These are phyloP conservation scores for Ptyas mucosa DNA, from an alignment of 2,113 vertebrate genomes.

Conservation along the genomic window DNA sequence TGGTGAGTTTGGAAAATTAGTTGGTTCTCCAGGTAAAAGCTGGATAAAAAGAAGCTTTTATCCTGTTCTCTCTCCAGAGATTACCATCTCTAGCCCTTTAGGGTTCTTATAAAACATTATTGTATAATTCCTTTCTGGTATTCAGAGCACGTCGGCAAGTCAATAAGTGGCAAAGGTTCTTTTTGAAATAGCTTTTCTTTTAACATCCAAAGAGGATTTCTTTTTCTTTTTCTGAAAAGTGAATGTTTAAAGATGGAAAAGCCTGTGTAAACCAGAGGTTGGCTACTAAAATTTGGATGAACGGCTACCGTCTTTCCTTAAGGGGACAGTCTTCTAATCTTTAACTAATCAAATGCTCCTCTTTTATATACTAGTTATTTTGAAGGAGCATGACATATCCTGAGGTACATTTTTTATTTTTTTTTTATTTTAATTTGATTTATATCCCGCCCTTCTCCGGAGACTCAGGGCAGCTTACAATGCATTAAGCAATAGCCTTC, in stretches of 20 bases:
- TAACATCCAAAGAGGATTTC: not conserved
- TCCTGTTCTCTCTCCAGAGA: slow-evolving; percentile 10
- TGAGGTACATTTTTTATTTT: no score
- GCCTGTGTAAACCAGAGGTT: not conserved
- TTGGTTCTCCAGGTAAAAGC: slow-evolving; percentile 14
- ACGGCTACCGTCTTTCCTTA: not conserved
- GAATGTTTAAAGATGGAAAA: not conserved
- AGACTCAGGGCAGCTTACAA: no score
- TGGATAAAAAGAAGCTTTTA: slow-evolving; percentile 3
- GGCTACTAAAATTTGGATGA: not conserved
- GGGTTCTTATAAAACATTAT: slow-evolving; percentile 24
- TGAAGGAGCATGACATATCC: not conserved
- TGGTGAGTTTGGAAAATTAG: not conserved
- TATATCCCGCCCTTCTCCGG: no score
- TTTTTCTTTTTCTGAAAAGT: not conserved
- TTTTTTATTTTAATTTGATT: no score
- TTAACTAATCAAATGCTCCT: not conserved
- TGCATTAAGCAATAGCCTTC: no score
- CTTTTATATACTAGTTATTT: not conserved
- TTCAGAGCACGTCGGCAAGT: not conserved
- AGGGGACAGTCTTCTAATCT: not conserved
- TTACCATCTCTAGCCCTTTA: slow-evolving; percentile 4
- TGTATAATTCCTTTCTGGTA: not conserved
- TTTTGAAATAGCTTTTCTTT: slow-evolving; percentile 5
- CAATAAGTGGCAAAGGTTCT: not conserved